These are phyloP conservation scores for Lacerta bilineata DNA, from an alignment of 2,797 vertebrate species.

Conservation along the genomic window DNA sequence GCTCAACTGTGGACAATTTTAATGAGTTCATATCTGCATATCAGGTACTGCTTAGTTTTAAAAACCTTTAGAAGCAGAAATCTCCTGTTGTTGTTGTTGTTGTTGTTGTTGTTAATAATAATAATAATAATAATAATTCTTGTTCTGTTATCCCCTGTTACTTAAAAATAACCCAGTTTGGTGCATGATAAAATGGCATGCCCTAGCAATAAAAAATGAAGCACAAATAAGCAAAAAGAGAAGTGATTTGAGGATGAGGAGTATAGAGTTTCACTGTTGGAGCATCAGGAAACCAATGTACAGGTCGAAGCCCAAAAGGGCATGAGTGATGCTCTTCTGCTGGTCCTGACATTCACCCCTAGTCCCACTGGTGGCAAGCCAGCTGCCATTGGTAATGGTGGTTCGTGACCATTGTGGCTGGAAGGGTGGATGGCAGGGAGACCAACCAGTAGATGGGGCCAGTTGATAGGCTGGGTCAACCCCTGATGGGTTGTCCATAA, in stretches of 20 bases:
- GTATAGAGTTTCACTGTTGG: background rate
- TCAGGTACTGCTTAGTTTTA: background rate
- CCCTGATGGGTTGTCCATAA: no score
- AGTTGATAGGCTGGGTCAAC: no score
- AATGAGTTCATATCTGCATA: background rate
- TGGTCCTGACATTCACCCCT: background rate
- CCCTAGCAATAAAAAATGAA: background rate
- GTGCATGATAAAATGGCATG: background rate
- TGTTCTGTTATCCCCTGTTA: background rate
- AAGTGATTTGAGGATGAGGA: background rate
- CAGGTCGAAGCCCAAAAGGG: background rate
- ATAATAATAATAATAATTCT: background rate
- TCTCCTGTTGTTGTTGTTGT: background rate
- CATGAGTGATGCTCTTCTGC: background rate
- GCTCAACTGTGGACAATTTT: background rate
- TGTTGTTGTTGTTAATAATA: background rate
- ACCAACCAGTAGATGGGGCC: no score
- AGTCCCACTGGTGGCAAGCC: background rate
- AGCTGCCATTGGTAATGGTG: background rate
- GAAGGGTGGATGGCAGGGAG: no score
- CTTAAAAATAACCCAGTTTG: background rate
- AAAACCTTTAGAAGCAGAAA: background rate
- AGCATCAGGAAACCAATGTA: background rate
- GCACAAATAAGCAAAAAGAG: background rate
- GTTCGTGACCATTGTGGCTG: no score